phyloP scores from a whole-genome alignment of 2,113 vertebrate genomes.

The Amblyopsis rosae region DNA sequence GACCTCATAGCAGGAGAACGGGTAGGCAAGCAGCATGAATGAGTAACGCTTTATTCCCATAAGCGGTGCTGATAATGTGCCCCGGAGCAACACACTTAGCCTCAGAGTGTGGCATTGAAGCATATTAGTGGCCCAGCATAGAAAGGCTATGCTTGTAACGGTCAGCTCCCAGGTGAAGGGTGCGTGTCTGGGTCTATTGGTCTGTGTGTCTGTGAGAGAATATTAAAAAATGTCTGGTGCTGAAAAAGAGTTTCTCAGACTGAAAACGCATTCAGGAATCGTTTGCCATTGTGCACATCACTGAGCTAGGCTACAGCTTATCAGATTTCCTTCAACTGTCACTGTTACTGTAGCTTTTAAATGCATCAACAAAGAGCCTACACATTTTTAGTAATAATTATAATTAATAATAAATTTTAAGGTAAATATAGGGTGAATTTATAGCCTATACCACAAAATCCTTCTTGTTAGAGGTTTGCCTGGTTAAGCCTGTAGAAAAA shows the following conservation, averaged over 20 bases:
- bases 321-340: conserved; percentile 32
- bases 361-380: conserved; percentile 5
- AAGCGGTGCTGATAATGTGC: neutral
- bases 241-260: neutral
- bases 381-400: too few relatives aligned
- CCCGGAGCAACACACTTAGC: neutral
- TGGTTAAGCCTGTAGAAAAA: too few relatives aligned
- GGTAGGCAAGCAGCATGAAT: conserved; percentile 3
- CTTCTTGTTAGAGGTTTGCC: too few relatives aligned
- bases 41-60: neutral
- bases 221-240: neutral
- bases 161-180: neutral
- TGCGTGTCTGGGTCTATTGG: neutral
- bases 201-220: neutral
- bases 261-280: neutral
- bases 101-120: neutral
- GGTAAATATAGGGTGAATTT: too few relatives aligned
- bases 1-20: neutral
- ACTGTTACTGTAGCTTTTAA: conserved; percentile 24
- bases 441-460: too few relatives aligned
- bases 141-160: neutral
- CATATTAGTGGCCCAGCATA: neutral
- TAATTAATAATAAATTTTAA: too few relatives aligned
- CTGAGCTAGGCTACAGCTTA: neutral
- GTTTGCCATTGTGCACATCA: too few relatives aligned